phyloP scores from a whole-genome alignment of 2,888 invertebrate species.

The Colostygia pectinataria region DNA sequence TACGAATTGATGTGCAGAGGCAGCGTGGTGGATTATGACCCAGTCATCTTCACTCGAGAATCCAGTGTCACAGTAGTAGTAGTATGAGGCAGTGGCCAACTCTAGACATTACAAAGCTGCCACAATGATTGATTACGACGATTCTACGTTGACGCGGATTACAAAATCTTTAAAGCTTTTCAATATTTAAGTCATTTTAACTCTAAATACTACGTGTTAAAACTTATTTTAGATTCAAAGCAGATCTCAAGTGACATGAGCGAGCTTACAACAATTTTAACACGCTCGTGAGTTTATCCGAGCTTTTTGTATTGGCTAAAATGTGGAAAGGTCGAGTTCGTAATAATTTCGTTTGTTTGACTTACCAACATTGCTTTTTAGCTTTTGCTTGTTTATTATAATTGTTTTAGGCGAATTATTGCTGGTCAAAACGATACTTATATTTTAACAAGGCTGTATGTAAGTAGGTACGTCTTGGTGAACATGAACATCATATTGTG shows the following conservation, averaged over 20 bases:
- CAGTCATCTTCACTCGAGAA: too few relatives aligned
- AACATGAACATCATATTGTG: neutral
- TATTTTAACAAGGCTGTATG: neutral
- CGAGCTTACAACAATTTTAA: slow-evolving; percentile 13
- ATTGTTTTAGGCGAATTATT: slow-evolving; percentile 17
- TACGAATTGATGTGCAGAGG: too few relatives aligned
- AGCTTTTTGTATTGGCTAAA: slow-evolving; percentile 28
- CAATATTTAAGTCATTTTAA: too few relatives aligned
- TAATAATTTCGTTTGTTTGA: slow-evolving; percentile 26
- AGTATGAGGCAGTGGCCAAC: too few relatives aligned
- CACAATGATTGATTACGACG: too few relatives aligned
- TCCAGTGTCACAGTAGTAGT: too few relatives aligned
- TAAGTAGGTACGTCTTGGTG: neutral
- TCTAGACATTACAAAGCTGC: too few relatives aligned
- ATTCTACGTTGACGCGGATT: too few relatives aligned
- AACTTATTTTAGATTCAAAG: neutral
- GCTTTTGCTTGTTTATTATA: slow-evolving; percentile 19
- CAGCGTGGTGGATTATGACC: too few relatives aligned
- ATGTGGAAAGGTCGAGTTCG: slow-evolving; percentile 26
- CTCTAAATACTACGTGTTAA: neutral
- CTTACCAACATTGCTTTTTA: slow-evolving; percentile 23
- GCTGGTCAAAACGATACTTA: slow-evolving; percentile 8
- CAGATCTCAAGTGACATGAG: neutral
- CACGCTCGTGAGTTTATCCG: slow-evolving; percentile 20
- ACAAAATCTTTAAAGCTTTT: too few relatives aligned